Percentiles rank a stretch among this genome's conserved stretches.
These are phyloP conservation scores for Caretta caretta DNA, from an alignment of 2,113 vertebrate genomes.

Conservation along the genomic window DNA sequence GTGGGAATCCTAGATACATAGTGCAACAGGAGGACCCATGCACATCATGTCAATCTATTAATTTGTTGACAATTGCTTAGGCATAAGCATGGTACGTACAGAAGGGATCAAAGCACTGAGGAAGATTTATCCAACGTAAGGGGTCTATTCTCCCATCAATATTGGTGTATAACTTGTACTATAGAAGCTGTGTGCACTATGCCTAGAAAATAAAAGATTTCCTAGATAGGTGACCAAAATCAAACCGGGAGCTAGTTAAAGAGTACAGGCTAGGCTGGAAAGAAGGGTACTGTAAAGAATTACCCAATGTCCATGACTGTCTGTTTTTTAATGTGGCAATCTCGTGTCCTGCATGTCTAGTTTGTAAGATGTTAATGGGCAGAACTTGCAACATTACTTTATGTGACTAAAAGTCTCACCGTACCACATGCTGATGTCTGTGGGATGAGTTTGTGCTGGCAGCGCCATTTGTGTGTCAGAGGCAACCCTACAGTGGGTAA, in stretches of 20 bases:
- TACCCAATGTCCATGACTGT: rapidly evolving
- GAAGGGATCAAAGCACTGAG: not conserved
- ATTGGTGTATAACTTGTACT: not conserved
- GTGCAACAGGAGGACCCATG: not conserved
- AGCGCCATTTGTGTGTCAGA: not conserved
- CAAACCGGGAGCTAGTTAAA: not conserved
- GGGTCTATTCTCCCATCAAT: not conserved
- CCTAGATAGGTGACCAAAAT: not conserved
- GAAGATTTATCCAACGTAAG: not conserved
- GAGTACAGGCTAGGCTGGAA: rapidly evolving
- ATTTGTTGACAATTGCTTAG: not conserved
- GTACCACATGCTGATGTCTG: not conserved
- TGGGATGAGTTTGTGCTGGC: not conserved
- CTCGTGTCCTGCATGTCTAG: not conserved
- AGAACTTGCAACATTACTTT: not conserved
- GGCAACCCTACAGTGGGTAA: not conserved
- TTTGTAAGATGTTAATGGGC: not conserved
- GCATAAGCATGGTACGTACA: not conserved
- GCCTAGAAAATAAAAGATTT: rapidly evolving
- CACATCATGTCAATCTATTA: not conserved
- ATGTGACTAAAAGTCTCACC: not conserved
- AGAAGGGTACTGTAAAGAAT: not conserved
- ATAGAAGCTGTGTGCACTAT: not conserved
- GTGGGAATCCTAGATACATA: not conserved
- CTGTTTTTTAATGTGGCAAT: not conserved